phyloP scores from a whole-genome alignment of 2,113 vertebrate genomes.

The Alouatta palliata region DNA sequence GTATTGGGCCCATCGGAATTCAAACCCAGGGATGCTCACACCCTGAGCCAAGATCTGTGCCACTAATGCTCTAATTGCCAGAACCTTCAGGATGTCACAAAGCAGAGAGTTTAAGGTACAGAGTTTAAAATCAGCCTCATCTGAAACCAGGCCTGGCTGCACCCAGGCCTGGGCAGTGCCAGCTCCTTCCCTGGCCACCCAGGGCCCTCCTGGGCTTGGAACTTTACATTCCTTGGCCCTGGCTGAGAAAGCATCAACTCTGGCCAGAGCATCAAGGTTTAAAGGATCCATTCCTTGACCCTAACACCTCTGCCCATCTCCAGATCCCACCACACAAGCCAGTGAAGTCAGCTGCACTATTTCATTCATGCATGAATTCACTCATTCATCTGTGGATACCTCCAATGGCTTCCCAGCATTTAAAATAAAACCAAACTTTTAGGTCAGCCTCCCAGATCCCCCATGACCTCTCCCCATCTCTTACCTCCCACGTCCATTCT shows the following conservation, averaged over 20 bases:
- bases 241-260: not conserved
- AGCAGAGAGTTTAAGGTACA: too few species aligned
- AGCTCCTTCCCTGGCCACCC: not conserved
- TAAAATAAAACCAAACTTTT: not conserved
- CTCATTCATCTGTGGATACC: not conserved
- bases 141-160: not conserved
- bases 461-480: rapidly evolving
- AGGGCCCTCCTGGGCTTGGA: not conserved
- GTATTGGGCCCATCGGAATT: too few species aligned
- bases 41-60: too few species aligned
- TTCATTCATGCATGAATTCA: not conserved
- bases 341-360: rapidly evolving
- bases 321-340: not conserved
- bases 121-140: too few species aligned
- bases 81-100: too few species aligned
- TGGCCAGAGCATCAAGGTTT: not conserved
- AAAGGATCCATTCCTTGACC: not conserved
- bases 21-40: too few species aligned
- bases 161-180: too few species aligned
- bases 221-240: too few species aligned
- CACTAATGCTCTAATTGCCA: too few species aligned
- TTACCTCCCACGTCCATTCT: too few species aligned
- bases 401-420: not conserved
- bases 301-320: not conserved
- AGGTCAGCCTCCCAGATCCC: not conserved